Base-by-base conservation (phyloP, 2,113 vertebrate species). In the Microcebus lehilahytsara region DNA sequence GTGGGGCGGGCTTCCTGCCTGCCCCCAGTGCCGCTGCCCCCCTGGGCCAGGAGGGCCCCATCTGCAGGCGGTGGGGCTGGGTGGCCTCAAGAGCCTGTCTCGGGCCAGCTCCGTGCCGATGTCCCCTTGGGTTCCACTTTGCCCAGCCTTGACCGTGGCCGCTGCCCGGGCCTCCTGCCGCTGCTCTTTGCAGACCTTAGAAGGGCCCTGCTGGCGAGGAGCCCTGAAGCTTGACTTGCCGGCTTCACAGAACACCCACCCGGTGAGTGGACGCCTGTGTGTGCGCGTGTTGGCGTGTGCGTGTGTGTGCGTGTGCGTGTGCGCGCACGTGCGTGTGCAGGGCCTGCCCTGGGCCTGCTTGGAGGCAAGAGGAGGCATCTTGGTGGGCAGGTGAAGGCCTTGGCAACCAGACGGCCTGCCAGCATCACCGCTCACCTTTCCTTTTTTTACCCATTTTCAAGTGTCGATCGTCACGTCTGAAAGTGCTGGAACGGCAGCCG, bases 261-360 rank as follows among this genome's bases (percentile, higher is more conserved):
- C 2, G 10, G 2, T 2, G 37, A 6, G 60, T 2, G 3, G 25
- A 25, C 0, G 53, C 27, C 14, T 34, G 0, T 5, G 12, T 0
- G 1, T 32, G 1, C 3, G 37, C 0, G 5, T 0, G 5, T 25
- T 5, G 64, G 19, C 1, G 0, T 5, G 67, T 27, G 49, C 9
- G 46, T 10, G 46, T 49, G 46, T 2, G 46, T 49, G 46, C 1
- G 46, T 5, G 11, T 9, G n/a, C 34, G 25, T 5, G 40, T 16
- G 49, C 42, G 20, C 32, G 72, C 27, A 22, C 6, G 30, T 12
- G 13, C 9, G 27, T 5, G 30, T 5, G 25, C 7, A 7, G 32
- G 14, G 7, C 19, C 49, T 56, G 3, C 46, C n/a, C 30, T 2
- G 30, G 72, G 16, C 37, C 30, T 19, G n/a, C 2, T 32, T 13